A percentile compares a stretch with the other conserved stretches of the same genome.
Conservation (phyloP, 2,113 vertebrate genomes). For the Silurus meridionalis region DNA sequence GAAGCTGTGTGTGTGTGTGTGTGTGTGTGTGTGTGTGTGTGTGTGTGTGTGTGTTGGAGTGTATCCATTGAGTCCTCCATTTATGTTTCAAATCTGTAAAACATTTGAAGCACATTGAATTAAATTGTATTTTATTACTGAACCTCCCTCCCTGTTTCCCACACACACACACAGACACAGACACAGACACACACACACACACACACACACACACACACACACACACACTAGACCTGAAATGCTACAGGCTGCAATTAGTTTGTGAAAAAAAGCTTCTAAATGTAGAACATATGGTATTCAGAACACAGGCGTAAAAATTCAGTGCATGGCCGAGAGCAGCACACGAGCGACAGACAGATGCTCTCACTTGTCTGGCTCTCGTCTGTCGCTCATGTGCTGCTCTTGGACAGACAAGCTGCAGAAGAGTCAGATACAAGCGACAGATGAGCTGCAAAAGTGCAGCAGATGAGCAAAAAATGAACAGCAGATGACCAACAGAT, state of each 20-base stretch:
- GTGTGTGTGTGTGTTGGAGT: background rate
- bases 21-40: conserved; percentile 5
- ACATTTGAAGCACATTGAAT: background rate
- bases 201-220: conserved; percentile 6
- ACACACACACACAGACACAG: background rate
- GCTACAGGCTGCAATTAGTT: conserved; percentile 27
- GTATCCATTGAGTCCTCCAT: background rate
- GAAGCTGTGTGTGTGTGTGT: background rate
- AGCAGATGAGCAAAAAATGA: too few species aligned
- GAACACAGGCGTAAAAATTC: background rate
- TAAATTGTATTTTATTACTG: background rate
- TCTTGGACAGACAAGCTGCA: too few species aligned
- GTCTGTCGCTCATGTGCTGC: too few species aligned
- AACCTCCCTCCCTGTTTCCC: background rate
- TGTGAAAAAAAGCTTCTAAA: conserved; percentile 15
- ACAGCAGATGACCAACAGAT: too few species aligned
- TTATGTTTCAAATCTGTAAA: conserved; percentile 4
- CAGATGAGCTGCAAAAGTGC: too few species aligned
- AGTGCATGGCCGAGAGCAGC: background rate
- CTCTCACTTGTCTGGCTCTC: too few species aligned
- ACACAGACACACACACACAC: conserved; percentile 6
- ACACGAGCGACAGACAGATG: background rate
- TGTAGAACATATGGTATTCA: conserved; percentile 35
- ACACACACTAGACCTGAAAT: background rate
- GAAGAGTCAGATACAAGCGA: too few species aligned